Base-by-base conservation (phyloP, 2,113 vertebrate species). In the Pardalotus punctatus region DNA sequence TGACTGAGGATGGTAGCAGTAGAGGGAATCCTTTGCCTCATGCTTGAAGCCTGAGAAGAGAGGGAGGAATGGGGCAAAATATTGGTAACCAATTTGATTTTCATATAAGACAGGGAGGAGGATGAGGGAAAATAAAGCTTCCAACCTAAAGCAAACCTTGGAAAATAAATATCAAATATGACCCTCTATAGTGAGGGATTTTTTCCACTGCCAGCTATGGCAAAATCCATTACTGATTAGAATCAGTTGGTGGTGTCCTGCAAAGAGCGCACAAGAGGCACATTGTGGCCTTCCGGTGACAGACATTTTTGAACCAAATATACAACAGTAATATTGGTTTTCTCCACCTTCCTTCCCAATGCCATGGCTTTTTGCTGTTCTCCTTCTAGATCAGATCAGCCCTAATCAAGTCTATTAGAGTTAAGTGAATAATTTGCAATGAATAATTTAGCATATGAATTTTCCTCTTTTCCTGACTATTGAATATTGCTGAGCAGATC, bases 401-500 rank as follows among this genome's bases (percentile, higher is more conserved):
- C 76, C 43, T 84, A 88, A 94, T 84, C 62, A 94, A 60, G 35
- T 72, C 66, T 81, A 84, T 84, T 94, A 91, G 40, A 94, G n/a
- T 73, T 81, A 93, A 86, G 56, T 2, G 3, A 96, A 86, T 92
- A 88, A 96, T 94, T 94, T 79, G 20, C 80, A 84, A 71, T 86
- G 47, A 92, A 92, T 95, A 95, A 87, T 80, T 91, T 81, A 91
- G 36, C 66, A 94, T 57, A 91, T 67, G 19, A 85, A 86, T 92
- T 89, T 84, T 17, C 77, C 36, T 84, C 51, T 92, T 94, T 88
- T 88, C 70, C 36, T 93, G 64, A 72, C 43, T 91, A 25, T 33
- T 45, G 60, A 94, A 81, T 94, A 64, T 66, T 78, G 45, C n/a
- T 69, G 69, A 91, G 69, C 42, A 92, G 65, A 81, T 78, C 80